Evolutionary conservation across 2,797 vertebrate species (phyloP).

Genomic region (Gobio occitaniae): DNA sequence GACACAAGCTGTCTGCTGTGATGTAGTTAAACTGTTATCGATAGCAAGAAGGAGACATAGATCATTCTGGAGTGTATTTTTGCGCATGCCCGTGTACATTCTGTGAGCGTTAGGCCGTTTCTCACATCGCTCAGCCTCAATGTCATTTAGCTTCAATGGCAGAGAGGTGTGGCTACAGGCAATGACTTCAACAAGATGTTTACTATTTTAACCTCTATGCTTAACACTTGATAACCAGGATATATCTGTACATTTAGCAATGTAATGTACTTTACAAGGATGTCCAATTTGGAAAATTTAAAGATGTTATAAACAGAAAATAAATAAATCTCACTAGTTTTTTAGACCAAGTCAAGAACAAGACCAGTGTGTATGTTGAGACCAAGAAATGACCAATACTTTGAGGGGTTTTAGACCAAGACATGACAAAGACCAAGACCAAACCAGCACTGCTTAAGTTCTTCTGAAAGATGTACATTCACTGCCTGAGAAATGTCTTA

Average conservation of each 20-base stretch:
- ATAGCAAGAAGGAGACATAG: conserved; percentile 61
- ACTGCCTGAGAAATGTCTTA: background rate
- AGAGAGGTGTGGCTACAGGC: conserved; percentile 1
- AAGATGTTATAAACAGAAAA: background rate
- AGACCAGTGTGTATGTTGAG: background rate
- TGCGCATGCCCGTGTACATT: conserved; percentile 38
- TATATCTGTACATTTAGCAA: background rate
- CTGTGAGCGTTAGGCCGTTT: conserved; percentile 33
- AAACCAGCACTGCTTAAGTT: no score
- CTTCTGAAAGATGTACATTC: no score
- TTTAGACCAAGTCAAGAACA: background rate
- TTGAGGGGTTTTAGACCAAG: background rate
- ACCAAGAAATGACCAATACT: background rate
- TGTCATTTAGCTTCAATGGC: conserved; percentile 56
- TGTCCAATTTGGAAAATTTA: background rate
- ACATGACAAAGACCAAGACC: no score
- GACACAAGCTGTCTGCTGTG: conserved; percentile 55
- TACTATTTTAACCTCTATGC: background rate
- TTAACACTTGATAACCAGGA: background rate
- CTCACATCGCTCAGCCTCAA: conserved; percentile 48
- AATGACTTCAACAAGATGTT: conserved; percentile 14
- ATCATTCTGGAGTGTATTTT: conserved; percentile 58
- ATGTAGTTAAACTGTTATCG: conserved; percentile 64
- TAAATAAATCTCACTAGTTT: background rate
- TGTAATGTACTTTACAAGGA: background rate